These are phyloP conservation scores for Halocynthia aurantium DNA, from an alignment of 23 tunicate genomes.

Conservation along the genomic window DNA sequence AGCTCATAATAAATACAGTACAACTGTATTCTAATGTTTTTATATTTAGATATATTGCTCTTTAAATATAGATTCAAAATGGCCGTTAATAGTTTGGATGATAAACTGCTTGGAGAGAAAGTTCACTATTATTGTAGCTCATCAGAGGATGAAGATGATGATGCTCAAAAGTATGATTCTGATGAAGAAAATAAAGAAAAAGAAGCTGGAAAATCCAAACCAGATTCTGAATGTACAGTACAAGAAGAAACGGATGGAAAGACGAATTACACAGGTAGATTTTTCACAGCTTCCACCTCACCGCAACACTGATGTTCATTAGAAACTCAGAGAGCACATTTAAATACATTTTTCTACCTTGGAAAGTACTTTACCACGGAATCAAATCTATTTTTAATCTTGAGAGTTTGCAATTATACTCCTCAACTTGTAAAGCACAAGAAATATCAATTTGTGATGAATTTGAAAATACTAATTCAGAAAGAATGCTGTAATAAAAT, in stretches of 20 bases:
- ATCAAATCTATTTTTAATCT: no score
- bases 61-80: not conserved
- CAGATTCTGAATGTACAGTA: not conserved
- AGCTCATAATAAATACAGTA: no score
- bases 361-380: no score
- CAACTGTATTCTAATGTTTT: no score
- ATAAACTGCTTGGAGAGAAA: slow-evolving; percentile 84
- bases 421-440: no score
- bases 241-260: slow-evolving; percentile 2
- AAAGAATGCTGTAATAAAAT: no score
- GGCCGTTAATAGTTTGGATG: slow-evolving; percentile 71
- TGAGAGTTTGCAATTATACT: no score
- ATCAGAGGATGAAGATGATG: slow-evolving; percentile 61
- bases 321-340: not conserved
- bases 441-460: no score
- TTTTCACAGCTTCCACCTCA: not conserved
- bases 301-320: not conserved
- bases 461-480: no score
- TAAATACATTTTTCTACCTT: no score
- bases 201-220: not conserved
- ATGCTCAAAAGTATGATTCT: not conserved
- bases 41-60: no score
- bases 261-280: slow-evolving; percentile 17
- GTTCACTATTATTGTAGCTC: slow-evolving; percentile 86
- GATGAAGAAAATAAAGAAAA: not conserved